Evolutionary conservation across 2,888 invertebrate genomes (phyloP), one percentile per base, ranked within the genome.

Genomic region (Heliconius aoede): DNA sequence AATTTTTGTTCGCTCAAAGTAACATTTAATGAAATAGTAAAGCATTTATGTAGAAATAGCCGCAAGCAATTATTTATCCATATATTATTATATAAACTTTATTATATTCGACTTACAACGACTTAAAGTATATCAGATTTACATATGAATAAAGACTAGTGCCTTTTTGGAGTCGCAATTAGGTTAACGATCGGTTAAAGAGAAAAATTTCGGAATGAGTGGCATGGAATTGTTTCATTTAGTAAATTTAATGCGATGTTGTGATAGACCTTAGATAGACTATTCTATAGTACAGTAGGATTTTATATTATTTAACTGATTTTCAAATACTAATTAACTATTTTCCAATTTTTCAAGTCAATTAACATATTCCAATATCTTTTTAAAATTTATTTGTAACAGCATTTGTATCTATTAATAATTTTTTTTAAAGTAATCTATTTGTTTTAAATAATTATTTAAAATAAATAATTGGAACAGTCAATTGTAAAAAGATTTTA

Each of bases 131-230:
- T 88, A 87, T 87, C 85, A 88, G 85, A 84, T 78, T 82, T 78
- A 82, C 81, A 83, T 85, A 85, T 87, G 80, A 85, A 85, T 87
- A 86, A 86, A 83, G 81, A 86, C 86, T 90, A 91, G 91, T 91
- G 91, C 91, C 91, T 91, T 91, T 74, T 91, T 85, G 86, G 84
- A 89, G 84, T 86, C 85, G 86, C 87, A 85, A 85, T 87, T 86
- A 87, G 85, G 82, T 77, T 81, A 78, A 77, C 77, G 72, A 74
- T 82, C 80, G 79, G 76, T 76, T 80, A 79, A 80, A 74, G 67
- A 26, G 65, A 65, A 15, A 77, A 71, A 76, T 76, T 68, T 74
- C 76, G 68, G 71, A 71, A 72, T 72, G 62, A 74, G 64, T 71
- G 72, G 79, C 69, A 74, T 78, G 32, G 68, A 62, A 65, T 65